These are phyloP conservation scores for Reticulitermes speratus DNA, from an alignment of 1,140 invertebrate species.

Conservation along the genomic window DNA sequence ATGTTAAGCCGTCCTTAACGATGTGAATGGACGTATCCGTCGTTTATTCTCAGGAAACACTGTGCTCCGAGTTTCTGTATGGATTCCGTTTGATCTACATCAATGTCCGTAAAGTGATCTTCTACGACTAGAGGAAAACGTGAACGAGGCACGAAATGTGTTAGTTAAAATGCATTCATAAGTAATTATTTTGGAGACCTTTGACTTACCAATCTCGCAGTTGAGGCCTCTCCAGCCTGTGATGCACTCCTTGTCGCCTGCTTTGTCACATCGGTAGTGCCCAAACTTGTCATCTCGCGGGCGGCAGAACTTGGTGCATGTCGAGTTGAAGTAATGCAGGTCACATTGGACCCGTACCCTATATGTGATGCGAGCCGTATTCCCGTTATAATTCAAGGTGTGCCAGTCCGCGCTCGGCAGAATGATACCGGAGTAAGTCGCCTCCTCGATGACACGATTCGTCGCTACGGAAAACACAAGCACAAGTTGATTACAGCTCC, in stretches of 20 bases:
- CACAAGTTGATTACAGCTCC: conserved; percentile 22
- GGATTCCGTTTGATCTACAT: no score
- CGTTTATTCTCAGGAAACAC: no score
- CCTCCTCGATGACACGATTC: conserved; percentile 78
- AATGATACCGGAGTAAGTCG: conserved; percentile 86
- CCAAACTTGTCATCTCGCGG: conserved; percentile 91
- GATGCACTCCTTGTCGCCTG: conserved; percentile 89
- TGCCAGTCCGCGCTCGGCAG: conserved; percentile 88
- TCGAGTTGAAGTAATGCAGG: conserved; percentile 90
- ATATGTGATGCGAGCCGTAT: conserved; percentile 75
- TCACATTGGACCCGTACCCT: conserved; percentile 88
- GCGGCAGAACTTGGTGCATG: conserved; percentile 90
- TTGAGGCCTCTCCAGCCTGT: conserved; percentile 91
- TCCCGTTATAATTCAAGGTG: conserved; percentile 77
- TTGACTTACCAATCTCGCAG: conserved; percentile 79
- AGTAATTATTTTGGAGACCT: no score
- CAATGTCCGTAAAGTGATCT: no score
- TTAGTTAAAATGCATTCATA: no score
- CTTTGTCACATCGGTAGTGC: conserved; percentile 85
- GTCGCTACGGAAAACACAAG: conserved; percentile 52
- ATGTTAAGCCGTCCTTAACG: no score
- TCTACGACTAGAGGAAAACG: no score
- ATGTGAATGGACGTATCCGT: no score
- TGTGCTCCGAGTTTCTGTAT: no score
- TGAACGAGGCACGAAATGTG: no score